Conservation (phyloP, 1,140 invertebrate genomes). For the Aradophagus sp. region DNA sequence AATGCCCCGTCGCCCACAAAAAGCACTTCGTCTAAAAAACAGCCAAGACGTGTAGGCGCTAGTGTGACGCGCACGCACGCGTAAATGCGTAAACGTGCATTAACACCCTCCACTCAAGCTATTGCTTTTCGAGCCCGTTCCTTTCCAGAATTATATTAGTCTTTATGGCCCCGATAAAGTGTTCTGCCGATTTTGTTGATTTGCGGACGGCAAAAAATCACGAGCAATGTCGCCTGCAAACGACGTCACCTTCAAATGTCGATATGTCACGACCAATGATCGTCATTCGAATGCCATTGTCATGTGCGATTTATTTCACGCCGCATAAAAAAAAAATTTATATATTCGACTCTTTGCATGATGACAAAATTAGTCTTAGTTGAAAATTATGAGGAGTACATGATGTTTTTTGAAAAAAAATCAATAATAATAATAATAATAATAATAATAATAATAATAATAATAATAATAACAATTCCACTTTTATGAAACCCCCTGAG, state of each 20-base stretch:
- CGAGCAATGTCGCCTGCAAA: constrained; percentile 37
- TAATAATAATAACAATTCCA: too few relatives aligned
- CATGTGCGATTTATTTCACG: too few relatives aligned
- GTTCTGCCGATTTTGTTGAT: constrained; percentile 64
- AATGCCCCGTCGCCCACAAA: constrained; percentile 72
- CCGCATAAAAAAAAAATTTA: too few relatives aligned
- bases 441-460: too few relatives aligned
- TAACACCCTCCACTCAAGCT: constrained; percentile 66
- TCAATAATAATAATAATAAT: too few relatives aligned
- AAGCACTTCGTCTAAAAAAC: constrained; percentile 72
- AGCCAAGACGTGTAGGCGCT: constrained; percentile 49
- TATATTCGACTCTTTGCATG: too few relatives aligned
- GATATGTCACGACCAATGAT: constrained; percentile 33
- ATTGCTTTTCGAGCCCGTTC: constrained; percentile 64
- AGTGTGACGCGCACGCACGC: constrained; percentile 50
- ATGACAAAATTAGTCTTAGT: too few relatives aligned
- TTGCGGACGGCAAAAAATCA: constrained; percentile 52
- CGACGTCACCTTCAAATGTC: constrained; percentile 24
- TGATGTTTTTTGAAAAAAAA: too few relatives aligned
- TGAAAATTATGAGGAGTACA: too few relatives aligned
- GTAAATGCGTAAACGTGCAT: constrained; percentile 50
- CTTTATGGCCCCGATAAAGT: constrained; percentile 71
- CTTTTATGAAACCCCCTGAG: too few relatives aligned
- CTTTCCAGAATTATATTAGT: constrained; percentile 71
- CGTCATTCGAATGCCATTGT: constrained; percentile 24